Base-by-base conservation (phyloP, 2,113 vertebrate species). In the Turnix velox region DNA sequence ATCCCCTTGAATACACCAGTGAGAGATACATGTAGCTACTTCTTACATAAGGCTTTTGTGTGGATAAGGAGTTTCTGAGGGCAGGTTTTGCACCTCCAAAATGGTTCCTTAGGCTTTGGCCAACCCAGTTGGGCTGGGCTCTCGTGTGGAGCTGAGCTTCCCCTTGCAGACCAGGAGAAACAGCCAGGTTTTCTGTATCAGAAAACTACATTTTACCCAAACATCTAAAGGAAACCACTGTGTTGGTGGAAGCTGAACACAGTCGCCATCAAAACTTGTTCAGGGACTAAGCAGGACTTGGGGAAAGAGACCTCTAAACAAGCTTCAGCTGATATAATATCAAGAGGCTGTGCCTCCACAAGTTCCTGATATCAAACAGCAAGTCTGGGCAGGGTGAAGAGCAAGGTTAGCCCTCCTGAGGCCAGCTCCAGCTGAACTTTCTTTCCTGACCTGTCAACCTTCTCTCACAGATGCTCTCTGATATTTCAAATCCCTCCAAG, bases 1-100 rank as follows among this genome's bases (percentile, higher is more conserved):
- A 52, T 63, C 19, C 23, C 30, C 33, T 18, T 31, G 30, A 73
- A 51, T 5, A 10, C 15, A 2, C 13, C 6, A 3, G 22, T 27
- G 17, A 73, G 28, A 86, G 40, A 14, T 8, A 59, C 8, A 0
- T 2, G 7, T 0, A 0, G 25, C n/a, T 7, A 20, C 12, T 19
- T 31, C 43, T 43, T 28, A n/a, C 43, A 15, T 14, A 4, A 12
- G 16, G 19, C 30, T n/a, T 9, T 37, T 22, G 12, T 42, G 52
- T 6, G 28, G 30, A 22, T 16, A 27, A 0, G 0, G 35, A 7
- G 14, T 33, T 49, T 42, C 14, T 10, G 2, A 87, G 33, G 39
- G 39, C 16, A 15, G 10, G 6, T 35, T 48, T 69, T 69, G 24
- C 14, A 31, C 1, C 0, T 14, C 6, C n/a, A 24, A 51, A 63